Conservation (phyloP, 1,140 invertebrate genomes). For the Drosophila orena region DNA sequence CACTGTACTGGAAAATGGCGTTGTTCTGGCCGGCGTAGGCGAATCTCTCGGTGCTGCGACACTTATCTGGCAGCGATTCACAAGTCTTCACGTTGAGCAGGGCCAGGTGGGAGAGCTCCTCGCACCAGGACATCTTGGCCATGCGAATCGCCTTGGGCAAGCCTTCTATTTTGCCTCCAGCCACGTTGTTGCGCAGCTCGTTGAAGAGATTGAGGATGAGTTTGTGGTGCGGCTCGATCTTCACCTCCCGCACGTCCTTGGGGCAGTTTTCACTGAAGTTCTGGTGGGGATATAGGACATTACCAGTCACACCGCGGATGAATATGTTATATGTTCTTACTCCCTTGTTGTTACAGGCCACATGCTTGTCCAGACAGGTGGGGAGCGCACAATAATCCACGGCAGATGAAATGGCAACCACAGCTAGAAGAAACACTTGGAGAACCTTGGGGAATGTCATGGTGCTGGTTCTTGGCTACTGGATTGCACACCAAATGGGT, state of each 20-base stretch:
- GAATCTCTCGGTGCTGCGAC: slow-evolving; percentile 67
- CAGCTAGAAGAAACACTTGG: slow-evolving; percentile 15
- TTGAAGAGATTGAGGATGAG: slow-evolving; percentile 56
- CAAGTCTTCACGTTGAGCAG: slow-evolving; percentile 56
- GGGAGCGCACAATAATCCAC: slow-evolving; percentile 62
- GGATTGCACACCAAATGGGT: neutral
- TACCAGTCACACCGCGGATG: neutral
- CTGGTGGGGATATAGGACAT: slow-evolving; percentile 6
- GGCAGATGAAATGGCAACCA: slow-evolving; percentile 12
- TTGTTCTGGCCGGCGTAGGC: slow-evolving; percentile 65
- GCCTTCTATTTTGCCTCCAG: slow-evolving; percentile 44
- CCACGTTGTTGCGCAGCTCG: slow-evolving; percentile 62
- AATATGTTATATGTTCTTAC: slow-evolving; percentile 10
- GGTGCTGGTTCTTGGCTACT: neutral
- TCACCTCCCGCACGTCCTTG: slow-evolving; percentile 45
- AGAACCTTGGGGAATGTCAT: neutral
- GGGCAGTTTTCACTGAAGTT: slow-evolving; percentile 54
- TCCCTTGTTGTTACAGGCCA: slow-evolving; percentile 67
- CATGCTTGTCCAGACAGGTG: slow-evolving; percentile 62
- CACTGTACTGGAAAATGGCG: slow-evolving; percentile 66
- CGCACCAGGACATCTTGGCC: slow-evolving; percentile 73
- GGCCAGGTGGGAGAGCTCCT: slow-evolving; percentile 57
- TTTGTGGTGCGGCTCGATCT: slow-evolving; percentile 47
- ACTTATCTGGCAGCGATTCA: slow-evolving; percentile 54
- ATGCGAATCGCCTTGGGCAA: slow-evolving; percentile 62